phyloP scores from a whole-genome alignment of 2,888 invertebrate genomes.

The Dolichomitus sp. region DNA sequence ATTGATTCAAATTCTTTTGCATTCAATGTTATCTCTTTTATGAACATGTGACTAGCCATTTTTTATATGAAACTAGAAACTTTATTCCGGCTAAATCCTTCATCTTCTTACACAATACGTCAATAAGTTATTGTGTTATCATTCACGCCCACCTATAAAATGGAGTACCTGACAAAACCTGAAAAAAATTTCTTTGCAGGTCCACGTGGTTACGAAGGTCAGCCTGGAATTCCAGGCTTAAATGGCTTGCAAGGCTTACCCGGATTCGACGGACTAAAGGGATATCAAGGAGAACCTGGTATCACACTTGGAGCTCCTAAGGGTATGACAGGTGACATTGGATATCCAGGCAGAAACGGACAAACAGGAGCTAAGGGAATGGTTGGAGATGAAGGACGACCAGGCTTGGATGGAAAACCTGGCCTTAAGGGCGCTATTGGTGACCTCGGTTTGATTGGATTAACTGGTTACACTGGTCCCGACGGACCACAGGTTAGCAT shows the following conservation, averaged over 20 bases:
- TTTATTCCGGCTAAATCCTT: too few species aligned
- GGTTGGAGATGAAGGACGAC: slow-evolving; percentile 82
- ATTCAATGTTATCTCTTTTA: too few species aligned
- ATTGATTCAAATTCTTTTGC: neutral
- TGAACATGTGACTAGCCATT: too few species aligned
- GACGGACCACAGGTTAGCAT: slow-evolving; percentile 77
- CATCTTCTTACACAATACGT: neutral
- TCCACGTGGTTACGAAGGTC: slow-evolving; percentile 88
- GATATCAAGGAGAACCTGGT: slow-evolving; percentile 89
- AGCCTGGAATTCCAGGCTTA: slow-evolving; percentile 88
- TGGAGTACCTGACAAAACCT: neutral
- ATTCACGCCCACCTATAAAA: neutral
- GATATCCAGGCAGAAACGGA: slow-evolving; percentile 81
- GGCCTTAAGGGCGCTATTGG: slow-evolving; percentile 85
- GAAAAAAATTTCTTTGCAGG: slow-evolving; percentile 85
- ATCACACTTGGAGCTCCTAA: slow-evolving; percentile 85
- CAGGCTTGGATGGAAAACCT: slow-evolving; percentile 79
- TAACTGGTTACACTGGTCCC: slow-evolving; percentile 82
- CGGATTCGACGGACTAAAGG: slow-evolving; percentile 88
- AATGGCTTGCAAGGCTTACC: slow-evolving; percentile 89
- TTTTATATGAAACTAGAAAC: too few species aligned
- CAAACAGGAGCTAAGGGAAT: slow-evolving; percentile 80
- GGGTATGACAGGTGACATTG: slow-evolving; percentile 86
- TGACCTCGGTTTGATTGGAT: slow-evolving; percentile 85
- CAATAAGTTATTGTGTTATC: neutral